Conservation (phyloP, 2,797 vertebrate genomes). For the Megalops cyprinoides region DNA sequence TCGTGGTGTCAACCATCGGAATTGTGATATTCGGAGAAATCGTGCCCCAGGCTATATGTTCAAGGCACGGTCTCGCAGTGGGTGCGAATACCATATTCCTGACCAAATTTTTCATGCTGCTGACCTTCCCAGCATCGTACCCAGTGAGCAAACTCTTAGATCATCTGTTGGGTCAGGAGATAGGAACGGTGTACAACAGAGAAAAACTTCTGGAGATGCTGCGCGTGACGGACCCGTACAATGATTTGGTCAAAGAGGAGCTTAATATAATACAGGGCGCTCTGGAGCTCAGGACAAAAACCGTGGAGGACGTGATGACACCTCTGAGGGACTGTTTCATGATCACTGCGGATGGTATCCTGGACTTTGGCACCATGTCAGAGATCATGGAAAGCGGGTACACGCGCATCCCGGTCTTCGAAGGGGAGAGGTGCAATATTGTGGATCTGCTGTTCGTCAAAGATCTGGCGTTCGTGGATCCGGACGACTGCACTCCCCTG, state of each 20-base stretch:
- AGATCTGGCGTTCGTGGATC: constrained; percentile 82
- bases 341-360: constrained; percentile 80
- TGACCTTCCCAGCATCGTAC: constrained; percentile 87
- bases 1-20: constrained; percentile 85
- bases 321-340: constrained; percentile 86
- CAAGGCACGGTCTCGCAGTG: constrained; percentile 83
- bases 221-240: constrained; percentile 86
- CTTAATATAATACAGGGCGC: constrained; percentile 88
- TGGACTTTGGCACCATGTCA: constrained; percentile 87
- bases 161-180: constrained; percentile 86
- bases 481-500: constrained; percentile 78
- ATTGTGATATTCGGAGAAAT: constrained; percentile 90
- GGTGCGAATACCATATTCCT: constrained; percentile 87
- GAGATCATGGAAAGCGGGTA: constrained; percentile 90
- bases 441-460: constrained; percentile 83
- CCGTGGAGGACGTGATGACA: constrained; percentile 87
- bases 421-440: constrained; percentile 81
- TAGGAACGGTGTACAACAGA: constrained; percentile 86
- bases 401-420: constrained; percentile 84
- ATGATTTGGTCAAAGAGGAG: constrained; percentile 86
- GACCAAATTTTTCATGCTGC: constrained; percentile 90
- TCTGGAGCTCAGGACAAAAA: constrained; percentile 85
- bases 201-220: constrained; percentile 88
- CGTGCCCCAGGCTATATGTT: constrained; percentile 86
- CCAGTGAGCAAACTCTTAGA: constrained; percentile 86